Conservation (phyloP, 2,888 invertebrate genomes). For the Hirtodrosophila duncani region DNA sequence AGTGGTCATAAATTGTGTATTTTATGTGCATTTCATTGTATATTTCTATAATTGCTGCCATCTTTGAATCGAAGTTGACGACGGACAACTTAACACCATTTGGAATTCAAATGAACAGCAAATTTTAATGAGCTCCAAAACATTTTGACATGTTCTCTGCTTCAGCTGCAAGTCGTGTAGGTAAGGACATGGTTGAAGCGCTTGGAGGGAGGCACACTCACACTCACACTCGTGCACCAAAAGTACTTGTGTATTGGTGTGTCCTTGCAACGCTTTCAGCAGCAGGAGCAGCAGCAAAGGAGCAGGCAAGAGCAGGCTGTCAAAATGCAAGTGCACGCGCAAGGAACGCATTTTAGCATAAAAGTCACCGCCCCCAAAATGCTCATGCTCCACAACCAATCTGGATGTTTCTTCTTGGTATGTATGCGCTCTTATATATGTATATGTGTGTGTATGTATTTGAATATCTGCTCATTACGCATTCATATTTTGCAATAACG, state of each 20-base stretch:
- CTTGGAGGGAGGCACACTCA: too few relatives aligned
- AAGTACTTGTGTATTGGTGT: constrained; percentile 17
- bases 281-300: too few relatives aligned
- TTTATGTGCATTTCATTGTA: not conserved
- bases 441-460: too few relatives aligned
- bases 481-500: constrained; percentile 75
- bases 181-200: not conserved
- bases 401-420: constrained; percentile 51
- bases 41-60: not conserved
- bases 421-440: too few relatives aligned
- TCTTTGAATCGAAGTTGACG: constrained; percentile 6
- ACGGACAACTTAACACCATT: constrained; percentile 46
- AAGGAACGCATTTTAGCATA: constrained; percentile 64
- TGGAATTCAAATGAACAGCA: constrained; percentile 25
- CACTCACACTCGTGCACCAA: not conserved
- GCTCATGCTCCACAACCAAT: constrained; percentile 6
- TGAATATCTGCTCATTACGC: constrained; percentile 75
- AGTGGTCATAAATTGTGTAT: too few relatives aligned
- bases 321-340: constrained; percentile 66
- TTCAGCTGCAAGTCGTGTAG: constrained; percentile 13
- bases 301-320: too few relatives aligned
- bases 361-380: constrained; percentile 47
- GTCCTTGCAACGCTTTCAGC: constrained; percentile 52
- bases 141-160: constrained; percentile 32
- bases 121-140: constrained; percentile 58